Evolutionary conservation across 2,797 vertebrate genomes (phyloP).

Genomic region (Sebastes umbrosus): DNA sequence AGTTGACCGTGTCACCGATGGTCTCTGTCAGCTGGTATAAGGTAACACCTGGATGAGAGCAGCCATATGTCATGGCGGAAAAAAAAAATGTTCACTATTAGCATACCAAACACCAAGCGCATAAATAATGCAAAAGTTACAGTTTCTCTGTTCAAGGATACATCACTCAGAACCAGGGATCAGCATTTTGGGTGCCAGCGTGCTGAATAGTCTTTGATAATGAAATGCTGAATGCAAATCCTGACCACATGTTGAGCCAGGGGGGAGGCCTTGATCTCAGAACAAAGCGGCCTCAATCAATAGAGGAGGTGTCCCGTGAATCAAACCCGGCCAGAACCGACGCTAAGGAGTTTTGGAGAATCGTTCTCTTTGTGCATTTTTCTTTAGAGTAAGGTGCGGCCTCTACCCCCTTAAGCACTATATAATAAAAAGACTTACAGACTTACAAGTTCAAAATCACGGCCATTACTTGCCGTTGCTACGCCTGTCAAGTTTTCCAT

Average conservation of each 20-base stretch:
- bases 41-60: constrained; percentile 13
- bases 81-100: constrained; percentile 52
- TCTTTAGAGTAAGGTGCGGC: background rate
- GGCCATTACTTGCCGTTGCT: background rate
- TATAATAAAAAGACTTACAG: background rate
- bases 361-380: constrained; percentile 27
- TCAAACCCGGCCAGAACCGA: constrained; percentile 26
- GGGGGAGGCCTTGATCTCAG: constrained; percentile 62
- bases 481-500: background rate
- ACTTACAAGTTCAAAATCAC: background rate
- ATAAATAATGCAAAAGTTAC: constrained; percentile 73
- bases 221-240: constrained; percentile 64
- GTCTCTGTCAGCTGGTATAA: constrained; percentile 31
- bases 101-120: constrained; percentile 62
- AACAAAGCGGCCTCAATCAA: constrained; percentile 62
- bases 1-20: constrained; percentile 6
- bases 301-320: constrained; percentile 35
- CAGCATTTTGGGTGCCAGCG: constrained; percentile 68
- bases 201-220: constrained; percentile 62
- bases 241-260: constrained; percentile 57
- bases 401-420: background rate
- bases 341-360: constrained; percentile 19
- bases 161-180: constrained; percentile 63
- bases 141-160: constrained; percentile 65
- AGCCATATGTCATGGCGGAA: constrained; percentile 42